phyloP scores from a whole-genome alignment of 2,797 vertebrate species.

The Tarsius wallacei region DNA sequence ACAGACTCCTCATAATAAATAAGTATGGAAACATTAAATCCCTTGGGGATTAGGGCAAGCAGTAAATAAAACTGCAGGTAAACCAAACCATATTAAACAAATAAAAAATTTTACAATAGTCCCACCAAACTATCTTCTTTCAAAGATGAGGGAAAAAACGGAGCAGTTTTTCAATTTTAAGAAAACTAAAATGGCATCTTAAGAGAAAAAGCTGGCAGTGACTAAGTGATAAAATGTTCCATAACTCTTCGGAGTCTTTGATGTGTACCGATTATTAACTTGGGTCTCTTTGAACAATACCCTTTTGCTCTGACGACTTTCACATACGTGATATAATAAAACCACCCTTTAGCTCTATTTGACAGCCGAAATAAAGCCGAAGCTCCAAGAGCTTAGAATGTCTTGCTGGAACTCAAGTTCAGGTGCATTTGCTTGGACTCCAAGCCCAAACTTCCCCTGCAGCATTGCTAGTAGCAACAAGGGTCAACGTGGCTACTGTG shows the following conservation, averaged over 20 bases:
- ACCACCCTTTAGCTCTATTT: not conserved
- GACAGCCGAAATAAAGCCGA: not conserved
- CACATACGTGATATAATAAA: not conserved
- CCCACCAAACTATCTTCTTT: too few relatives aligned
- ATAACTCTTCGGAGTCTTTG: conserved; percentile 22
- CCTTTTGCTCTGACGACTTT: not conserved
- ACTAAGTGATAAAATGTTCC: not conserved
- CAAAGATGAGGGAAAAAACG: too few relatives aligned
- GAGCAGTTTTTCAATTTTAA: not conserved
- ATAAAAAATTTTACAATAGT: not conserved
- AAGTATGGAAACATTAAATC: conserved; percentile 24
- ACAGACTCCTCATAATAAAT: conserved; percentile 48
- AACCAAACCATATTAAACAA: conserved; percentile 22
- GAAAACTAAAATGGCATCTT: conserved; percentile 13
- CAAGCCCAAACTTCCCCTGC: not conserved
- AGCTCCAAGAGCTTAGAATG: not conserved
- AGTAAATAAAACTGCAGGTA: conserved; percentile 12
- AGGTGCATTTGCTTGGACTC: not conserved
- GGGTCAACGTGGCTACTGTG: not conserved
- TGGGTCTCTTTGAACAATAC: not conserved
- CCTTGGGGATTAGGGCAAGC: conserved; percentile 8
- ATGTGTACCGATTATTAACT: not conserved
- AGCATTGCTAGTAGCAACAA: not conserved
- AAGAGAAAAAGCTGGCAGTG: not conserved
- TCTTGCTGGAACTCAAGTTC: not conserved